Evolutionary conservation across 1,140 invertebrate species (phyloP).

Genomic region (Drosophila ogumai): DNA sequence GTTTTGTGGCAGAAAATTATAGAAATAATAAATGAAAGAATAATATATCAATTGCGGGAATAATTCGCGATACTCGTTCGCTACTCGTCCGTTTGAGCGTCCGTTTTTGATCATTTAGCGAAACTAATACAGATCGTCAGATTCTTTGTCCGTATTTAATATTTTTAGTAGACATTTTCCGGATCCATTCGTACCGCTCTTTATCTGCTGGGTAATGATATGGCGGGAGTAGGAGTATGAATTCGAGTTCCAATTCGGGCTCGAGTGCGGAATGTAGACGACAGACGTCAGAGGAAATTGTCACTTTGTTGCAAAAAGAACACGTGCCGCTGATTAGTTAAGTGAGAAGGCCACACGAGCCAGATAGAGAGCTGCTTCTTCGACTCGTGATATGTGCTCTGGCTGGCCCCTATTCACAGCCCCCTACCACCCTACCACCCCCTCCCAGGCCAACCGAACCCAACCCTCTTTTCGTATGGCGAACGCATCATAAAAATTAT

Average conservation of each 20-base stretch:
- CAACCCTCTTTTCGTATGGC: constrained; percentile 52
- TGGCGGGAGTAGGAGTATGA: background rate
- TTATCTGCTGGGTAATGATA: constrained; percentile 4
- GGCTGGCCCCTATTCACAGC: constrained; percentile 7
- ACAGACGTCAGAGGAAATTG: constrained; percentile 59
- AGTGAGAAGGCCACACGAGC: constrained; percentile 51
- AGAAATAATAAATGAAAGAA: no score
- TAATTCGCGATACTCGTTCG: no score
- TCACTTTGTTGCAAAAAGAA: constrained; percentile 76
- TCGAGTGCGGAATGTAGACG: background rate
- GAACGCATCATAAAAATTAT: constrained; percentile 80
- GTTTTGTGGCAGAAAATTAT: no score
- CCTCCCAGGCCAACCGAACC: background rate
- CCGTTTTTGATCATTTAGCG: no score
- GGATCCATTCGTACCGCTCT: no score
- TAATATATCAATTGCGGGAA: no score
- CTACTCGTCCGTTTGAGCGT: no score
- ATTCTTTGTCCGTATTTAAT: no score
- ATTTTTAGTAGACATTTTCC: no score
- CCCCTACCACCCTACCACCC: constrained; percentile 7
- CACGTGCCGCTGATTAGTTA: constrained; percentile 79
- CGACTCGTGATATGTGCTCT: constrained; percentile 27
- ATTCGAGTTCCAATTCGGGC: background rate
- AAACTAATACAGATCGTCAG: no score
- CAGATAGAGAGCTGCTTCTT: constrained; percentile 27